phyloP scores from a whole-genome alignment of 2,113 vertebrate species.

The Centropristis striata region DNA sequence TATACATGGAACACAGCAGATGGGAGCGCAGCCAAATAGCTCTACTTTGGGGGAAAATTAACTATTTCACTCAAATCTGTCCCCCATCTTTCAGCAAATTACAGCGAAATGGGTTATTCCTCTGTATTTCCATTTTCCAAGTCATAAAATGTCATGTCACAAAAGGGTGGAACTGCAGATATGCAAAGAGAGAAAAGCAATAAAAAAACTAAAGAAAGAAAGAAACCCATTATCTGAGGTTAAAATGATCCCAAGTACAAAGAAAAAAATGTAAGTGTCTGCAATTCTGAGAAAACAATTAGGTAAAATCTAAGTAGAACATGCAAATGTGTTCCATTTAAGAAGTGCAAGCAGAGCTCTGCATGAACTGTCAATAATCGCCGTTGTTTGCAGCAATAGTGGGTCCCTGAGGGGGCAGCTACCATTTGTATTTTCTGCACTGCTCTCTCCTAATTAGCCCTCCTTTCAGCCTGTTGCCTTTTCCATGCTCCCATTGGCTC shows the following conservation, averaged over 20 bases:
- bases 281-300: constrained; percentile 73
- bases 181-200: not conserved
- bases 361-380: constrained; percentile 84
- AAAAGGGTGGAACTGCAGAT: constrained; percentile 24
- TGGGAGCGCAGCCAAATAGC: constrained; percentile 85
- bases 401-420: constrained; percentile 70
- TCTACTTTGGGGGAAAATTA: constrained; percentile 87
- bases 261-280: constrained; percentile 41
- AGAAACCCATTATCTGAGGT: constrained; percentile 44
- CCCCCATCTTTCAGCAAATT: constrained; percentile 83
- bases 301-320: constrained; percentile 65
- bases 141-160: constrained; percentile 76
- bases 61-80: constrained; percentile 87
- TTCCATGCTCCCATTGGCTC: constrained; percentile 75
- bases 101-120: constrained; percentile 79
- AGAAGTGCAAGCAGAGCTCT: constrained; percentile 62
- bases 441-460: constrained; percentile 84
- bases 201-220: constrained; percentile 6
- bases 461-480: constrained; percentile 83
- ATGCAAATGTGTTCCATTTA: constrained; percentile 77
- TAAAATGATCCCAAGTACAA: constrained; percentile 30
- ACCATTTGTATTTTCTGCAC: constrained; percentile 79
- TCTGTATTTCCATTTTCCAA: constrained; percentile 23
- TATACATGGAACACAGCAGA: constrained; percentile 85
- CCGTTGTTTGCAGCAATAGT: constrained; percentile 74